Evolutionary conservation across 2,797 vertebrate species (phyloP), one percentile per base, ranked within the genome.

Genomic region (Alfaro cultratus): DNA sequence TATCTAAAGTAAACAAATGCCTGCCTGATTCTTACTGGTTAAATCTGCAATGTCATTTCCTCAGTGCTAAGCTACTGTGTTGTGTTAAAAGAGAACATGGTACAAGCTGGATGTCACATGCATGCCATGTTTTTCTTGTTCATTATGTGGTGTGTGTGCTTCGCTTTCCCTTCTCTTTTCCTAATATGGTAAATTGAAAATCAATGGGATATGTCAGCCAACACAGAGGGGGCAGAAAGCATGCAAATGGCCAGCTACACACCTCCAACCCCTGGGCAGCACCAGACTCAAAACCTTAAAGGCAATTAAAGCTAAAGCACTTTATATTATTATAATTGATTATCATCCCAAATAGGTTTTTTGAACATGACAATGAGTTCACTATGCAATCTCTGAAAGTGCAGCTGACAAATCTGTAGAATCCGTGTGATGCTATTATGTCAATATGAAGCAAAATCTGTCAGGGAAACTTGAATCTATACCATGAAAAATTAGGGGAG

Each of bases 381-480:
- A 64, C 15, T 64, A 18, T 36, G 34, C 16, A 64, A 64, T 18
- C 7, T 31, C 90, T 91, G 81, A 83, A 89, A 85, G 36, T 90
- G 83, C 82, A 90, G 80, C 88, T 46, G 23, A 92, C 79, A 90
- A 88, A 85, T 86, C 73, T 79, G 81, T 81, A 79, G 15, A 16
- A 36, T 36, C 18, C 34, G 1, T 36, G 60, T 21, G 8, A 36
- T 9, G 60, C 6, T 34, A 41, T 68, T 0, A 12, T 41, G 64
- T 64, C 36, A 26, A 23, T 26, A 26, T 53, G 51, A 53, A 53
- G 23, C 64, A 26, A 41, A 68, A 68, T 0, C 10, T 41, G 4
- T 5, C 4, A 23, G 21, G 21, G 12, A 67, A 67, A 21, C 18
- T 34, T 64, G 15, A 64, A 64, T 36, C 60, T 34, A 18, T 64